These are phyloP conservation scores for Pseudorasbora parva DNA, from an alignment of 2,113 vertebrate species.

Conservation along the genomic window DNA sequence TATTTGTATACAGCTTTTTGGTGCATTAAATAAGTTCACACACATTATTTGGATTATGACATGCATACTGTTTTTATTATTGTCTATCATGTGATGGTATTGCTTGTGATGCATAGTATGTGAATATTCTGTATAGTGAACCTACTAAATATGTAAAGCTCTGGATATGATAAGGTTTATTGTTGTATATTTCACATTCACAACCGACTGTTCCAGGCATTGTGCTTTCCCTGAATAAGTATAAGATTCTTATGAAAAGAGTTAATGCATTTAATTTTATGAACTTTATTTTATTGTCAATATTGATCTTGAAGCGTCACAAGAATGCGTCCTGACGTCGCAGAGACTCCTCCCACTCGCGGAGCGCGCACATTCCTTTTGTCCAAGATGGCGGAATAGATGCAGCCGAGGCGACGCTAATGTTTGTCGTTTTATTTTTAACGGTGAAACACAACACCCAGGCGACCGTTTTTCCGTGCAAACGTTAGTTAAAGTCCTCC, in stretches of 20 bases:
- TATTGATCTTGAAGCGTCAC: constrained; percentile 52
- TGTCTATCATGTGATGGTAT: not conserved
- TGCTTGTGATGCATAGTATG: too few species aligned
- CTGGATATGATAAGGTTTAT: too few species aligned
- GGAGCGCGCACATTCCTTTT: constrained; percentile 84
- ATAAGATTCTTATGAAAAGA: too few species aligned
- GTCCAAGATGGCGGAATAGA: constrained; percentile 94
- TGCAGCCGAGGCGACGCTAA: constrained; percentile 74
- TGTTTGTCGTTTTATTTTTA: constrained; percentile 67
- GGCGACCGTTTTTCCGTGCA: not conserved
- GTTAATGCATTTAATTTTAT: not conserved
- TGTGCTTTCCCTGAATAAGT: not conserved
- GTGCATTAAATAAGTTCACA: not conserved
- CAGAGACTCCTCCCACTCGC: constrained; percentile 61
- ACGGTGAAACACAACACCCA: not conserved
- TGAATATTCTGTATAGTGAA: not conserved
- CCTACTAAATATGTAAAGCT: too few species aligned
- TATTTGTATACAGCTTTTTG: not conserved
- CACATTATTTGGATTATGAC: not conserved
- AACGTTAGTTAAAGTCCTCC: constrained; percentile 9
- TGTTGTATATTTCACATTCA: not conserved
- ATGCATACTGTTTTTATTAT: not conserved
- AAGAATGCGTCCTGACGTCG: constrained; percentile 49
- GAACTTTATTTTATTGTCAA: not conserved
- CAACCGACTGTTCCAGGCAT: not conserved